These are phyloP conservation scores for Gerris buenoi DNA, from an alignment of 1,140 invertebrate genomes.

Conservation along the genomic window DNA sequence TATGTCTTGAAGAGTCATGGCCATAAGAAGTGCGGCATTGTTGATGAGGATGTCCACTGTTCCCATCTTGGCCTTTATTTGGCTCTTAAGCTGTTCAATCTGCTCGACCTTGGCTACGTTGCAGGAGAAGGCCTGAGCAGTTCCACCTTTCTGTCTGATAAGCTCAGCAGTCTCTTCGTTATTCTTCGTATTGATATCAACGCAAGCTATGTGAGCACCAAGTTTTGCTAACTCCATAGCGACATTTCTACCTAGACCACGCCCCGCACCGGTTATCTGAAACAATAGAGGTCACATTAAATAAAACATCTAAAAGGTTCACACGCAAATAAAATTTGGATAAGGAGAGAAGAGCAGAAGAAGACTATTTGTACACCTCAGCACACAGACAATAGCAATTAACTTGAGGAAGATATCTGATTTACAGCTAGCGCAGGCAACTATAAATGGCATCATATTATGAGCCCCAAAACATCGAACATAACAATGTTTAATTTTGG, in stretches of 20 bases:
- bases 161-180: slow-evolving; percentile 35
- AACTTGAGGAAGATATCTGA: too few species aligned
- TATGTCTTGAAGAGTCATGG: background rate
- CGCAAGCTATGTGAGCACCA: slow-evolving; percentile 44
- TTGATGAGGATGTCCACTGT: slow-evolving; percentile 15
- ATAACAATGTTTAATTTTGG: too few species aligned
- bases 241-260: slow-evolving; percentile 49
- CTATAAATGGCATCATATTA: too few species aligned
- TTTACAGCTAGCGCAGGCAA: too few species aligned
- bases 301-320: slow-evolving; percentile 3
- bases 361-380: background rate
- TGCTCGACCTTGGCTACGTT: slow-evolving; percentile 14
- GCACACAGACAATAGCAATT: background rate
- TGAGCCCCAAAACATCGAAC: too few species aligned
- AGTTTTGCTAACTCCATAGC: slow-evolving; percentile 41
- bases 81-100: slow-evolving; percentile 5
- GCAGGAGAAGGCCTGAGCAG: slow-evolving; percentile 11
- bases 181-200: slow-evolving; percentile 41
- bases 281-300: slow-evolving; percentile 17
- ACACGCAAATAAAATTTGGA: background rate
- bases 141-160: slow-evolving; percentile 20
- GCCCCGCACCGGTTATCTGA: slow-evolving; percentile 49
- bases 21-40: slow-evolving; percentile 14
- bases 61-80: slow-evolving; percentile 7
- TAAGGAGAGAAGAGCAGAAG: background rate